Conservation (phyloP, 2,888 invertebrate species). For the Gari tellinella region DNA sequence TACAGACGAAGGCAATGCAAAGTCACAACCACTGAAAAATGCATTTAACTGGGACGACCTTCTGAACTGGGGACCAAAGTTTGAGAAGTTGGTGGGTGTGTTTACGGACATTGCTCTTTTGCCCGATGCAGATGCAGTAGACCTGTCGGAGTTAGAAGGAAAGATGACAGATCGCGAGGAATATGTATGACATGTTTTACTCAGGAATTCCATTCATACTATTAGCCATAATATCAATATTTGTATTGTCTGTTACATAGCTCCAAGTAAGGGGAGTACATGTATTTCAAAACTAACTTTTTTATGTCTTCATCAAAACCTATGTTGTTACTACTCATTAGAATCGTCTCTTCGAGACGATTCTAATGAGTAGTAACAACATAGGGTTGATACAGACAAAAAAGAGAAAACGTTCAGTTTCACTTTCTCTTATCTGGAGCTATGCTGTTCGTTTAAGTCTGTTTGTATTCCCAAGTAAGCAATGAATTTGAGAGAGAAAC, state of each 20-base stretch:
- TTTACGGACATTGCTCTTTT: constrained; percentile 98
- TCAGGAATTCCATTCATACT: constrained; percentile 55
- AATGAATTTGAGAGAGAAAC: no score
- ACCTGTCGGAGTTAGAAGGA: constrained; percentile 54
- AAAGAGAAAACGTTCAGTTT: no score
- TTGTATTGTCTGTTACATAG: neutral
- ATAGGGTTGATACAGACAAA: no score
- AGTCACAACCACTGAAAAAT: constrained; percentile 85
- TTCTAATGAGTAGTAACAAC: no score
- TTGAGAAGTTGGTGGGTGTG: constrained; percentile 97
- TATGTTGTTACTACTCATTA: no score
- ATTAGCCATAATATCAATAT: constrained; percentile 48
- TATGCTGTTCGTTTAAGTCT: no score
- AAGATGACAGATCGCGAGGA: constrained; percentile 70
- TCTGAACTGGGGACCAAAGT: constrained; percentile 98
- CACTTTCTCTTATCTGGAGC: no score
- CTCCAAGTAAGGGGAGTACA: no score
- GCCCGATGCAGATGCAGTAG: constrained; percentile 88
- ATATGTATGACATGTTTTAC: constrained; percentile 72
- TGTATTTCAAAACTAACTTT: no score
- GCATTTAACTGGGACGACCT: constrained; percentile 96
- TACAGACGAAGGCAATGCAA: constrained; percentile 90
- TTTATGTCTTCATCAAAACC: no score
- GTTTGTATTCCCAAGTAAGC: no score
- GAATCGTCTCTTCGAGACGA: no score